These are phyloP conservation scores for Stegana nigrithorax DNA, from an alignment of 2,888 invertebrate species.

Conservation along the genomic window DNA sequence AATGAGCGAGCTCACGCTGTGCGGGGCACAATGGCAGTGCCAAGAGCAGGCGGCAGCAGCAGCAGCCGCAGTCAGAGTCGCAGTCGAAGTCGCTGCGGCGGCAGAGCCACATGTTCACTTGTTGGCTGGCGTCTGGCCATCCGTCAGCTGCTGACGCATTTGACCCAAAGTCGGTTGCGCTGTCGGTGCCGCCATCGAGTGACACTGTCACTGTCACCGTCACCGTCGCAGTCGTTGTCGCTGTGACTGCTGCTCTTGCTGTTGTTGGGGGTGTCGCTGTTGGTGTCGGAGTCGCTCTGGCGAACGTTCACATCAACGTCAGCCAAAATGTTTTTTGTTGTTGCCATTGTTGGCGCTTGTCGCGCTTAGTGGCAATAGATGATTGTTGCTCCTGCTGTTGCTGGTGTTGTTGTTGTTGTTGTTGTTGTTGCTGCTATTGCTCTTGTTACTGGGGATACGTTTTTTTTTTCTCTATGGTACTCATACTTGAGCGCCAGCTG, in stretches of 20 bases:
- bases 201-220: conserved; percentile 22
- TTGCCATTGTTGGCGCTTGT: conserved; percentile 17
- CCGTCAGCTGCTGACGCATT: background rate
- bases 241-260: conserved; percentile 24
- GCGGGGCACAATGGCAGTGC: background rate
- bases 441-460: conserved; percentile 8
- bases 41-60: background rate
- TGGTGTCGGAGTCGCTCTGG: background rate
- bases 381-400: conserved; percentile 10
- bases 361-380: conserved; percentile 3
- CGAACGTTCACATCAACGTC: background rate
- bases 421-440: background rate
- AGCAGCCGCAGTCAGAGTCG: background rate
- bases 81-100: background rate
- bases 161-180: background rate
- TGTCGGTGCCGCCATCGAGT: background rate
- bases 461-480: background rate
- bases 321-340: conserved; percentile 17
- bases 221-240: conserved; percentile 11
- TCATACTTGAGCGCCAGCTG: too few species aligned
- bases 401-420: conserved; percentile 13
- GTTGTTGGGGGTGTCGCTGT: background rate
- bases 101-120: background rate
- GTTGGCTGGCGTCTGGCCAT: background rate
- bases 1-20: conserved; percentile 3